Evolutionary conservation across 2,797 vertebrate genomes (phyloP), one percentile per base, ranked within the genome.

Genomic region (Aselliscus stoliczkanus): DNA sequence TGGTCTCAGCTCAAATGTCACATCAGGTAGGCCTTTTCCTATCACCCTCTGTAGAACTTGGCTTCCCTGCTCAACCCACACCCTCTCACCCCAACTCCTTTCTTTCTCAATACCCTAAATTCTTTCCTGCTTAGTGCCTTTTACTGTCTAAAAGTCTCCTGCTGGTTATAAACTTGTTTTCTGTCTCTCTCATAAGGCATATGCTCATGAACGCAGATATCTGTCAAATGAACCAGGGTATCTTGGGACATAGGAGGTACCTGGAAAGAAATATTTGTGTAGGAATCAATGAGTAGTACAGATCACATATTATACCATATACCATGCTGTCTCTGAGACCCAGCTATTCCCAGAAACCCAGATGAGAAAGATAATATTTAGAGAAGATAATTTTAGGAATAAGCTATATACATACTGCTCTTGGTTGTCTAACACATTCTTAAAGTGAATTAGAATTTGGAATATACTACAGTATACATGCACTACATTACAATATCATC

Each of bases 371-470:
- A 34, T 17, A 88, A 60, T 56, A 69, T 54, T 69, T 86, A 88
- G 34, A 88, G 9, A 72, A 70, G 9, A 67, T 37, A 52, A 50
- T 60, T 69, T 70, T 25, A 92, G 34, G 31, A 94, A 76, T 17
- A 90, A n/a, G 12, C 18, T 79, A 82, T 27, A n/a, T n/a, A 77
- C 31, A 52, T 44, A 7, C 18, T 70, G 60, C 47, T 62, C 50
- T 73, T 85, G 21, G 34, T 69, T 56, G 11, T 82, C 6, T 58
- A 86, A 47, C 7, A 80, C 42, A 91, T 58, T 23, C 10, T 94
- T 64, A 79, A 73, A 96, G 20, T 13, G 27, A 94, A 86, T 75
- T 64, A 64, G 77, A 80, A 89, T 87, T 88, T 83, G 25, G 23
- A 95, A 54, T 65, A 5, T 54, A 65, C 17, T 87, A 34, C 17